Evolutionary conservation across 2,797 vertebrate genomes (phyloP).

Genomic region (Melanotaenia boesemani): DNA sequence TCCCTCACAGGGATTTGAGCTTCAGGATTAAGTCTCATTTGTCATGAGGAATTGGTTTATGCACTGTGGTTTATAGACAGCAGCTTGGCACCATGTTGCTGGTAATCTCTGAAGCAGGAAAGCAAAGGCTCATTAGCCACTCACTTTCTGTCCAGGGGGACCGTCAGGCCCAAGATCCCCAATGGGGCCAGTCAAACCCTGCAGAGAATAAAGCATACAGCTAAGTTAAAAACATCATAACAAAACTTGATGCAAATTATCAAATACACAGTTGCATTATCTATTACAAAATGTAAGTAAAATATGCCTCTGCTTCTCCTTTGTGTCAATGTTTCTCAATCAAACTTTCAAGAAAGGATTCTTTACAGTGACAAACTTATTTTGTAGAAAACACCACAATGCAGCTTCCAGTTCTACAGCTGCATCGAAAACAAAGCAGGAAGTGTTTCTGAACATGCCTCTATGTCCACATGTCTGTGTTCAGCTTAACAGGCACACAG

Average conservation of each 20-base stretch:
- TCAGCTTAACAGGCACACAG: slow-evolving; percentile 44
- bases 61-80: slow-evolving; percentile 64
- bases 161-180: slow-evolving; percentile 90
- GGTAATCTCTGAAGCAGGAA: slow-evolving; percentile 61
- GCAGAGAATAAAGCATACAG: slow-evolving; percentile 56
- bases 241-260: slow-evolving; percentile 14
- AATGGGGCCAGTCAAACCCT: slow-evolving; percentile 94
- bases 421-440: neutral
- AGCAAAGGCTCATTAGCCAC: slow-evolving; percentile 71
- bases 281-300: neutral
- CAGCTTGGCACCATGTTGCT: slow-evolving; percentile 69
- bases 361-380: slow-evolving; percentile 10
- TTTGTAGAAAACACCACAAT: slow-evolving; percentile 16
- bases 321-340: neutral
- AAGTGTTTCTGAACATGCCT: neutral
- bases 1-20: slow-evolving; percentile 79
- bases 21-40: slow-evolving; percentile 82
- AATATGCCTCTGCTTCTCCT: neutral
- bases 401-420: slow-evolving; percentile 5
- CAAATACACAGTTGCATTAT: neutral
- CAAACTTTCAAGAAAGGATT: slow-evolving; percentile 51
- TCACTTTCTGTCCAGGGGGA: slow-evolving; percentile 93
- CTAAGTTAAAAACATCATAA: slow-evolving; percentile 49
- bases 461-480: slow-evolving; percentile 5
- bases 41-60: slow-evolving; percentile 82